Base-by-base conservation (phyloP, 1,140 invertebrate genomes). In the Eumeta japonica region DNA sequence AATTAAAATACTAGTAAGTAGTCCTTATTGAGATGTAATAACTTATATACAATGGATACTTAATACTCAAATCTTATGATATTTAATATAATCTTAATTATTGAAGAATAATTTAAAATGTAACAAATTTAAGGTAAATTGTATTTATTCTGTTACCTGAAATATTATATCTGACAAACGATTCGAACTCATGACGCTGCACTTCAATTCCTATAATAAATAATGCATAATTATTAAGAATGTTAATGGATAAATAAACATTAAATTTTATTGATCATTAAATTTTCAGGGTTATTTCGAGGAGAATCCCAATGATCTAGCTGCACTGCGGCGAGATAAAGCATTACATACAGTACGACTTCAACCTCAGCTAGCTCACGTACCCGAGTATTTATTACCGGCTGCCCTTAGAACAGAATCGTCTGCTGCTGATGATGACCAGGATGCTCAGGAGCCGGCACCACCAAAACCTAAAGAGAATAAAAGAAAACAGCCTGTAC, bases 371-470 rank as follows among this genome's bases (percentile, higher is more conserved):
- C 76, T 99, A 30, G 83, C 89, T 44, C 84, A 98, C 65, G 90
- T 99, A 2, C 95, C 96, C 0, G 93, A 97, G 20, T 99, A 98
- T 62, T 87, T 98, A 50, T 79, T 95, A 1, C 91, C 91, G 1
- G 77, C 81, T 2, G 83, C 88, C 0, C 66, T 94, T 11, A 86
- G 68, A 19, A 46, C 14, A 5, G 55, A 84, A 50, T 78, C 79
- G 45, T 52, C 84, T 0, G 75, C 79, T 1, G 73, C 77, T 2
- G 71, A 80, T 11, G 55, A 59, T 4, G 67, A 62, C 11, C 53
- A 52, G 53, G 56, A 55, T 1, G 42, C 29, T 9, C 18, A 44
- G 14, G 37, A 30, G 10, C 41, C 47, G 1, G 39, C 55, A 0
- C 37, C 50, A 3, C 40, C 43, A 1, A 46, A 43, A 29, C 33